Evolutionary conservation across 2,888 invertebrate species (phyloP).

Genomic region (Heteromurus nitidus): DNA sequence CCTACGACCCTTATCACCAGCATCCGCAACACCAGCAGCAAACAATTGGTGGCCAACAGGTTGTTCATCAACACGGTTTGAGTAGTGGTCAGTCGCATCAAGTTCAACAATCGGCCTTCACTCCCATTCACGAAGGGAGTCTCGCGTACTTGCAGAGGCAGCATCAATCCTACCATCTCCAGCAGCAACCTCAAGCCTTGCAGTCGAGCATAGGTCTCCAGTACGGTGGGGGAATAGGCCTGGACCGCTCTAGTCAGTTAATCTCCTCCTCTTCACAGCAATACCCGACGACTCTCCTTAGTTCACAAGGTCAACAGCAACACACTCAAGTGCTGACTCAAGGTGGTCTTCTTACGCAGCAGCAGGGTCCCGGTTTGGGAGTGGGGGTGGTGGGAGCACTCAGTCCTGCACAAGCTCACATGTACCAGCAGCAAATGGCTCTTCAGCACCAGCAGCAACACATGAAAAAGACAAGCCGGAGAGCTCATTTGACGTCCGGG

Average conservation of each 20-base stretch:
- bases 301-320: constrained; percentile 52
- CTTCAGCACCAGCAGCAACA: constrained; percentile 76
- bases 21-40: constrained; percentile 59
- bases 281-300: constrained; percentile 58
- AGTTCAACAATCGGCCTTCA: constrained; percentile 73
- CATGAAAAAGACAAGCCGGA: constrained; percentile 76
- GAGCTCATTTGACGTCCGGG: constrained; percentile 68
- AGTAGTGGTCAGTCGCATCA: constrained; percentile 74
- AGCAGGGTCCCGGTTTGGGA: constrained; percentile 64
- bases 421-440: constrained; percentile 75
- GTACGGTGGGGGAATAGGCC: constrained; percentile 50
- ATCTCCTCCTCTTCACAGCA: constrained; percentile 67
- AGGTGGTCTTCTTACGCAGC: constrained; percentile 70
- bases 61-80: constrained; percentile 74
- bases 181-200: constrained; percentile 63
- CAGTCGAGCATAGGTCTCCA: constrained; percentile 60
- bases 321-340: constrained; percentile 71
- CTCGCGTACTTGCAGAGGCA: constrained; percentile 71
- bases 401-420: constrained; percentile 73
- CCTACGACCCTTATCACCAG: constrained; percentile 71
- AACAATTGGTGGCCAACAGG: constrained; percentile 70
- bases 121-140: constrained; percentile 72
- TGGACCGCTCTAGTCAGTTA: constrained; percentile 66
- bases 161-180: constrained; percentile 66
- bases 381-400: constrained; percentile 72